phyloP scores from a whole-genome alignment of 1,140 invertebrate genomes.

The Bacillus rossius region DNA sequence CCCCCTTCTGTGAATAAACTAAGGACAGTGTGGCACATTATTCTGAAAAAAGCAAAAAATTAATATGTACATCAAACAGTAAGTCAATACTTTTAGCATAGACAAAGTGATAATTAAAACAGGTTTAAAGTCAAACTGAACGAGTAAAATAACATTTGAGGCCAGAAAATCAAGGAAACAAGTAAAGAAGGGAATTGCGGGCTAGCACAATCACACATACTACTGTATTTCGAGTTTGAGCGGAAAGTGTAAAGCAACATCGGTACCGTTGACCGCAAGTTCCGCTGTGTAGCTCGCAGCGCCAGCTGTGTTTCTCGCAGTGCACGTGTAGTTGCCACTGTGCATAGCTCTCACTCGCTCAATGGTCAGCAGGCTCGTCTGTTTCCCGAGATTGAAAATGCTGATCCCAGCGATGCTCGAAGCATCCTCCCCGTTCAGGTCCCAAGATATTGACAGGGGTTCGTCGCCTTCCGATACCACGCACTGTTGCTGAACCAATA shows the following conservation, averaged over 20 bases:
- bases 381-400: constrained; percentile 32
- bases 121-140: too few relatives aligned
- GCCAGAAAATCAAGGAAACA: background rate
- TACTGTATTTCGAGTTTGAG: background rate
- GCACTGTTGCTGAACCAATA: constrained; percentile 39
- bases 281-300: constrained; percentile 55
- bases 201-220: background rate
- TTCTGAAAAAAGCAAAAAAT: too few relatives aligned
- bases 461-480: constrained; percentile 38
- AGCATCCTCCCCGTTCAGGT: constrained; percentile 30
- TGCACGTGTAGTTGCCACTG: constrained; percentile 22
- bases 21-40: too few relatives aligned
- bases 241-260: background rate
- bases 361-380: constrained; percentile 43
- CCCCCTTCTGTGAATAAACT: too few relatives aligned
- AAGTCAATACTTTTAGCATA: too few relatives aligned
- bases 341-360: constrained; percentile 32
- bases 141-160: too few relatives aligned
- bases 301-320: constrained; percentile 61
- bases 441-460: constrained; percentile 36
- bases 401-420: constrained; percentile 22
- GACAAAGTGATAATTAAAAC: too few relatives aligned
- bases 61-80: too few relatives aligned
- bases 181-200: background rate
- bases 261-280: constrained; percentile 65